Conservation (phyloP, 2,113 vertebrate species). For the Carassius gibelio region DNA sequence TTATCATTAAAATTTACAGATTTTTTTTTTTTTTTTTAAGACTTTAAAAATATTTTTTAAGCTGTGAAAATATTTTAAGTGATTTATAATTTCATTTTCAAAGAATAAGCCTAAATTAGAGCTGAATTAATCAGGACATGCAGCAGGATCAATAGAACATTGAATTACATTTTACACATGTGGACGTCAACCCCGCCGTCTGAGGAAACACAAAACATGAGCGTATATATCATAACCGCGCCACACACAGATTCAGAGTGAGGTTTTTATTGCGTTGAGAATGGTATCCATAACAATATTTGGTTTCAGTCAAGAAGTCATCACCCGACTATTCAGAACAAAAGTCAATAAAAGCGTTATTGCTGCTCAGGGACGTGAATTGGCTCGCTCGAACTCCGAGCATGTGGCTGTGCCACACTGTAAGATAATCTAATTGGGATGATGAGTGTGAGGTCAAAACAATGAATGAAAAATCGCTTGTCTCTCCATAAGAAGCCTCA, state of each 20-base stretch:
- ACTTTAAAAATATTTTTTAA: too few relatives aligned
- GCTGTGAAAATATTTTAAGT: too few relatives aligned
- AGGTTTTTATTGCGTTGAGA: slow-evolving; percentile 42
- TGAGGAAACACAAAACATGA: slow-evolving; percentile 40
- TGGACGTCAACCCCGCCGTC: neutral
- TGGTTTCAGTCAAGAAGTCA: slow-evolving; percentile 46
- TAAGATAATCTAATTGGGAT: slow-evolving; percentile 41
- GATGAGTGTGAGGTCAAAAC: slow-evolving; percentile 46
- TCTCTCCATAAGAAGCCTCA: slow-evolving; percentile 10
- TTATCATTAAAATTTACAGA: too few relatives aligned
- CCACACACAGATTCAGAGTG: slow-evolving; percentile 4
- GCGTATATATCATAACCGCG: slow-evolving; percentile 9
- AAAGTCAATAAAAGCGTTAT: slow-evolving; percentile 45
- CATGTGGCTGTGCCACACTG: slow-evolving; percentile 1
- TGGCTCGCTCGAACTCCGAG: neutral
- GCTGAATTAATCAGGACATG: slow-evolving; percentile 66
- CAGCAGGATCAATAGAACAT: neutral
- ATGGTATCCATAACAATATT: slow-evolving; percentile 41
- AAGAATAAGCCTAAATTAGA: slow-evolving; percentile 62
- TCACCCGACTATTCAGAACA: slow-evolving; percentile 41
- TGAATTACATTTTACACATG: neutral
- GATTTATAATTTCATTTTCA: too few relatives aligned
- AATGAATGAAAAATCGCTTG: slow-evolving; percentile 32
- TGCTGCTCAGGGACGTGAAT: slow-evolving; percentile 39
- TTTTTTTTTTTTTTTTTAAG: too few relatives aligned